These are phyloP conservation scores for Synanthedon tipuliformis DNA, from an alignment of 2,888 invertebrate genomes.

Conservation along the genomic window DNA sequence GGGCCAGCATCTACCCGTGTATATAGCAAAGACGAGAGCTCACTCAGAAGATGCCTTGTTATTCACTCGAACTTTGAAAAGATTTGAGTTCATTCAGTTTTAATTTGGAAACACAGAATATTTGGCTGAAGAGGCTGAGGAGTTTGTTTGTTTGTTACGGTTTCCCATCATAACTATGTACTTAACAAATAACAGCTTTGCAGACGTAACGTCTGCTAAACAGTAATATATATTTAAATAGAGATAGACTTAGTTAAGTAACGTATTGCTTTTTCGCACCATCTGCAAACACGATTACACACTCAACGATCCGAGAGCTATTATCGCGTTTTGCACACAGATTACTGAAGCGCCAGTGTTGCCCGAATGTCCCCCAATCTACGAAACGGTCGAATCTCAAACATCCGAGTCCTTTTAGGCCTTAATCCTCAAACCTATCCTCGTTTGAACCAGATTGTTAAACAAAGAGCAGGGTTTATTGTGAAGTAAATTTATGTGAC, in stretches of 20 bases:
- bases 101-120: no score
- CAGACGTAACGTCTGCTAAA: background rate
- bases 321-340: constrained; percentile 15
- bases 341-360: constrained; percentile 4
- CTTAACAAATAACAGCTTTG: no score
- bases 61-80: no score
- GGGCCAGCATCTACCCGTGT: no score
- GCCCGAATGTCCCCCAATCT: constrained; percentile 8
- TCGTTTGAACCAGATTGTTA: constrained; percentile 21
- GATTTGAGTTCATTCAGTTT: no score
- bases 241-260: background rate
- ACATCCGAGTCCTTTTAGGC: constrained; percentile 26
- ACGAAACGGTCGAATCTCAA: constrained; percentile 17
- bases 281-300: constrained; percentile 14
- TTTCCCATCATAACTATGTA: no score
- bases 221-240: background rate
- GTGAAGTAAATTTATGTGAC: no score
- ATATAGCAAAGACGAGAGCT: no score
- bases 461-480: constrained; percentile 26
- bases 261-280: constrained; percentile 5
- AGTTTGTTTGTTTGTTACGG: no score
- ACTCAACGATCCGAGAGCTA: constrained; percentile 22
- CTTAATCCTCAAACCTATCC: constrained; percentile 32
- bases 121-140: no score
- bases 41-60: no score